Percentiles rank a stretch among this genome's conserved stretches.
These are phyloP conservation scores for Lycaena phlaeas DNA, from an alignment of 2,888 invertebrate species.

Conservation along the genomic window DNA sequence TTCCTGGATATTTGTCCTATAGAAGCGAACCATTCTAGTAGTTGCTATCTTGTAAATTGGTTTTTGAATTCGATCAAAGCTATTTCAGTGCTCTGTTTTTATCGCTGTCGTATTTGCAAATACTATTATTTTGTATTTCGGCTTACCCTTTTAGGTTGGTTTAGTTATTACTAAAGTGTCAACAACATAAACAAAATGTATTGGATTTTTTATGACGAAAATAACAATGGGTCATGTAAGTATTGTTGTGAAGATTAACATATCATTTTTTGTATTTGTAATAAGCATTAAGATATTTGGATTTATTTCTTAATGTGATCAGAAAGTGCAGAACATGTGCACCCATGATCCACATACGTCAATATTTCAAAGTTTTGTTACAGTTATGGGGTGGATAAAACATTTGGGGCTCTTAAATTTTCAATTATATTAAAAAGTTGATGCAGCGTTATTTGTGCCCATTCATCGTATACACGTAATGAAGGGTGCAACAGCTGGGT, in stretches of 20 bases:
- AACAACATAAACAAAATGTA: too few relatives aligned
- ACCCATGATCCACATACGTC: constrained; percentile 4
- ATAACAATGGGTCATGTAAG: too few relatives aligned
- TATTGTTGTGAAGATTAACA: too few relatives aligned
- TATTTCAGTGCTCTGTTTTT: neutral
- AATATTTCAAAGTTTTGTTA: constrained; percentile 19
- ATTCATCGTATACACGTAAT: constrained; percentile 54
- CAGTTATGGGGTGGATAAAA: constrained; percentile 47
- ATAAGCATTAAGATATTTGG: too few relatives aligned
- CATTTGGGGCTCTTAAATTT: constrained; percentile 58
- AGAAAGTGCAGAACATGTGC: constrained; percentile 6
- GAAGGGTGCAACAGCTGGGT: constrained; percentile 72
- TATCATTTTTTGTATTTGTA: too few relatives aligned
- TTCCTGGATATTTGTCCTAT: neutral
- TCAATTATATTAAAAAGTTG: constrained; percentile 71
- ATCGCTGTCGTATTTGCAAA: neutral
- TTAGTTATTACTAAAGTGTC: too few relatives aligned
- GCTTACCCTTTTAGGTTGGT: too few relatives aligned
- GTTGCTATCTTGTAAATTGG: neutral
- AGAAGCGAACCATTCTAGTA: neutral
- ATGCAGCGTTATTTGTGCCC: constrained; percentile 52
- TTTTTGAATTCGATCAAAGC: neutral
- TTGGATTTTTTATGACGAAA: too few relatives aligned
- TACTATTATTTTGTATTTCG: neutral
- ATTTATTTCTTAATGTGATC: too few relatives aligned